These are phyloP conservation scores for Pocillopora verrucosa DNA, from an alignment of 64 coral and sea anemone genomes.

Conservation along the genomic window DNA sequence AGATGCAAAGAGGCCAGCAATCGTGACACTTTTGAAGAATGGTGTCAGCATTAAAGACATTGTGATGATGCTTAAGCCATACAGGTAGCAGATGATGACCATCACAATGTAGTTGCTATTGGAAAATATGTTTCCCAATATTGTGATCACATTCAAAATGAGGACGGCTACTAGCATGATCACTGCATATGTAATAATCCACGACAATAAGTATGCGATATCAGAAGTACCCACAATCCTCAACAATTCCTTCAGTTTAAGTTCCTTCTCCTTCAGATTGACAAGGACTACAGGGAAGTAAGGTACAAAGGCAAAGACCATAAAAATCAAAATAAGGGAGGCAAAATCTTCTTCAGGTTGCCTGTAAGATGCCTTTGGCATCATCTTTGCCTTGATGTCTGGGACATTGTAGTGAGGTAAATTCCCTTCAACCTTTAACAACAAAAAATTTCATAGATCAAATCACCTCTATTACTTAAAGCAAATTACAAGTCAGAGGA, in stretches of 20 bases:
- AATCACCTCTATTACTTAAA: background rate
- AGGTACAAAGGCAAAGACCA: constrained; percentile 73
- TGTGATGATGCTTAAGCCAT: constrained; percentile 63
- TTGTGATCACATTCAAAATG: constrained; percentile 62
- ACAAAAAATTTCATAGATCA: background rate
- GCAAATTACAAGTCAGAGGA: too few species aligned
- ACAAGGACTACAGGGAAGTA: constrained; percentile 69
- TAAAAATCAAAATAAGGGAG: constrained; percentile 39
- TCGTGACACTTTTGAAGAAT: constrained; percentile 77
- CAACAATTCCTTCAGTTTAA: constrained; percentile 76
- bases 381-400: constrained; percentile 81
- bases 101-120: constrained; percentile 69
- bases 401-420: constrained; percentile 46
- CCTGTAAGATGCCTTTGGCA: constrained; percentile 52
- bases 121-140: constrained; percentile 52
- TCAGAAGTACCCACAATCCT: constrained; percentile 88
- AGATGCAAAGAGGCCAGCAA: constrained; percentile 58
- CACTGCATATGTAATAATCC: constrained; percentile 69
- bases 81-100: constrained; percentile 80
- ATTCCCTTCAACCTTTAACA: constrained; percentile 62
- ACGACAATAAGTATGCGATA: constrained; percentile 82
- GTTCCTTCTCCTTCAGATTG: constrained; percentile 71
- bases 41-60: constrained; percentile 72
- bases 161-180: constrained; percentile 66
- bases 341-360: constrained; percentile 47